phyloP scores from a whole-genome alignment of 2,888 invertebrate genomes.

The Ellobium chinense region DNA sequence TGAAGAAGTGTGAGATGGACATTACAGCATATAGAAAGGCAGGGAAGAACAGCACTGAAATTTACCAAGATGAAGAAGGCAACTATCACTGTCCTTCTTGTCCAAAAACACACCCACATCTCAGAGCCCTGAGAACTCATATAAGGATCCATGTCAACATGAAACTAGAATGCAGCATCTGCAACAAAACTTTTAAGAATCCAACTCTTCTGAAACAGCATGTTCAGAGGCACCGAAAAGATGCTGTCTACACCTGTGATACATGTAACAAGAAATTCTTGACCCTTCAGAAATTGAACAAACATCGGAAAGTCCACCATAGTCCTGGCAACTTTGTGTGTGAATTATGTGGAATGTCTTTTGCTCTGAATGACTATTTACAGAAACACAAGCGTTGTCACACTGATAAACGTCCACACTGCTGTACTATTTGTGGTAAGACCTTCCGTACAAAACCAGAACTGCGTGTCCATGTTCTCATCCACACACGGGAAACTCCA shows the following conservation, averaged over 20 bases:
- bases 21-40: slow-evolving; percentile 35
- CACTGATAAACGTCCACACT: slow-evolving; percentile 41
- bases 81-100: slow-evolving; percentile 40
- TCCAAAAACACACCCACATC: slow-evolving; percentile 44
- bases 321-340: slow-evolving; percentile 37
- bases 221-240: slow-evolving; percentile 40
- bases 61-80: slow-evolving; percentile 39
- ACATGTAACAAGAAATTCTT: slow-evolving; percentile 44
- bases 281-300: slow-evolving; percentile 46
- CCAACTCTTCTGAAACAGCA: slow-evolving; percentile 44
- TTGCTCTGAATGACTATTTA: slow-evolving; percentile 44
- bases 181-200: slow-evolving; percentile 41
- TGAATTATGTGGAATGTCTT: slow-evolving; percentile 44
- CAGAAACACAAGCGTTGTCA: slow-evolving; percentile 44
- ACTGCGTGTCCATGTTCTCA: slow-evolving; percentile 41
- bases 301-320: slow-evolving; percentile 45
- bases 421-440: slow-evolving; percentile 42
- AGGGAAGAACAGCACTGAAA: slow-evolving; percentile 24
- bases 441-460: slow-evolving; percentile 46
- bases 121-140: slow-evolving; percentile 41
- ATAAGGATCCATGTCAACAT: slow-evolving; percentile 46
- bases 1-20: slow-evolving; percentile 42
- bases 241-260: slow-evolving; percentile 44
- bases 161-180: slow-evolving; percentile 42
- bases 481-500: slow-evolving; percentile 44